Evolutionary conservation across 2,113 vertebrate genomes (phyloP).

Genomic region (Balaeniceps rex): DNA sequence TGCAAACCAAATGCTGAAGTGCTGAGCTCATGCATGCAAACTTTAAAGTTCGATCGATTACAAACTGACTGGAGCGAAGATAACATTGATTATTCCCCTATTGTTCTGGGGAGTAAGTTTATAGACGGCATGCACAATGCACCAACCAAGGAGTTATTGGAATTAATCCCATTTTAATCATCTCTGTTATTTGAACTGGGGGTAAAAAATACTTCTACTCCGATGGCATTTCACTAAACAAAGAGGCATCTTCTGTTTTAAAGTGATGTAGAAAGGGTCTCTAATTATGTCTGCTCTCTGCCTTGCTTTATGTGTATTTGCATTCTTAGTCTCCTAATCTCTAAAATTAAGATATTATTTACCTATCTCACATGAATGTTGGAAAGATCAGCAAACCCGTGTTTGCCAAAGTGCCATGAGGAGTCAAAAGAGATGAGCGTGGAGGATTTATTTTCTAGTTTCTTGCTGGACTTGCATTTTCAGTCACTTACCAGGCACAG

Average conservation of each 20-base stretch:
- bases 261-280: background rate
- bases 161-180: background rate
- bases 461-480: background rate
- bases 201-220: background rate
- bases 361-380: background rate
- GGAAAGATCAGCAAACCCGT: background rate
- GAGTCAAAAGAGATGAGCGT: background rate
- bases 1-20: conserved; percentile 1
- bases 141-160: background rate
- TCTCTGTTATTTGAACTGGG: background rate
- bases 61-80: background rate
- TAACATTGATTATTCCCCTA: background rate
- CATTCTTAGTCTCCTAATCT: background rate
- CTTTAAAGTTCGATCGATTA: background rate
- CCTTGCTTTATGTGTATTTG: background rate
- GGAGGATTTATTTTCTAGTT: background rate
- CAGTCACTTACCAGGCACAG: background rate
- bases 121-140: background rate
- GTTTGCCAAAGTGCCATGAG: background rate
- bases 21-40: conserved; percentile 15
- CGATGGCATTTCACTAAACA: background rate
- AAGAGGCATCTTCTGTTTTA: background rate
- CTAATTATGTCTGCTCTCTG: background rate
- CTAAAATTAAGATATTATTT: background rate
- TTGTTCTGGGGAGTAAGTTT: conserved; percentile 6